phyloP scores from a whole-genome alignment of 2,888 invertebrate species.

The Protodeltote pygarga region DNA sequence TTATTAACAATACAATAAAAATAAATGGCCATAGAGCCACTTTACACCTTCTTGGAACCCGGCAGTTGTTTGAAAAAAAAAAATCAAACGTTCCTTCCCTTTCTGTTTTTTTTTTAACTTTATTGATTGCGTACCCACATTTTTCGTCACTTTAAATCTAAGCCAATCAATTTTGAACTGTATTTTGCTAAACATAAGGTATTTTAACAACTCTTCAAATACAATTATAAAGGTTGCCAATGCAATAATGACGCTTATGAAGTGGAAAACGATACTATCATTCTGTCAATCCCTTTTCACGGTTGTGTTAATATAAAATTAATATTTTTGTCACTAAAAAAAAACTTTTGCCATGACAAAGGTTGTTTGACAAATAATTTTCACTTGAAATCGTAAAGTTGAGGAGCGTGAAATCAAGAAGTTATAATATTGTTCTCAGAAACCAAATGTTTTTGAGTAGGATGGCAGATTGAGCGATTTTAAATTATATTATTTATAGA shows the following conservation, averaged over 20 bases:
- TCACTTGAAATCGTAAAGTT: conserved; percentile 59
- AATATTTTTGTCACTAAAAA: conserved; percentile 69
- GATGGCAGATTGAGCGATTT: conserved; percentile 16
- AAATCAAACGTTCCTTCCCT: conserved; percentile 56
- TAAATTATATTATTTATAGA: neutral
- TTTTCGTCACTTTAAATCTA: conserved; percentile 7
- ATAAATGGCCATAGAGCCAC: conserved; percentile 85
- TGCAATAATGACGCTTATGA: conserved; percentile 76
- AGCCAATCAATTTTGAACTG: conserved; percentile 40
- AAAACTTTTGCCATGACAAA: conserved; percentile 53
- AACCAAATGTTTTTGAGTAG: conserved; percentile 22
- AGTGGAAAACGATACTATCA: conserved; percentile 83
- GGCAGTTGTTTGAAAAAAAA: conserved; percentile 75
- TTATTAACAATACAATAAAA: conserved; percentile 87
- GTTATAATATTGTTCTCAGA: conserved; percentile 40
- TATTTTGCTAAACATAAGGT: conserved; percentile 23
- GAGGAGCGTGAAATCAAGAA: conserved; percentile 62
- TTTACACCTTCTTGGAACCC: conserved; percentile 86
- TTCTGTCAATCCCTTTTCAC: conserved; percentile 83
- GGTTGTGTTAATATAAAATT: conserved; percentile 81
- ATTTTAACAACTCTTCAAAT: conserved; percentile 11
- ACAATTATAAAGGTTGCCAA: conserved; percentile 44
- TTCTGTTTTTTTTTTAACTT: conserved; percentile 67
- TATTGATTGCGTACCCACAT: conserved; percentile 55
- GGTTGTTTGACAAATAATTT: conserved; percentile 64